A percentile compares a stretch with the other conserved stretches of the same genome.
Conservation (phyloP, 2,888 invertebrate species). For the Periphyllus acericola region DNA sequence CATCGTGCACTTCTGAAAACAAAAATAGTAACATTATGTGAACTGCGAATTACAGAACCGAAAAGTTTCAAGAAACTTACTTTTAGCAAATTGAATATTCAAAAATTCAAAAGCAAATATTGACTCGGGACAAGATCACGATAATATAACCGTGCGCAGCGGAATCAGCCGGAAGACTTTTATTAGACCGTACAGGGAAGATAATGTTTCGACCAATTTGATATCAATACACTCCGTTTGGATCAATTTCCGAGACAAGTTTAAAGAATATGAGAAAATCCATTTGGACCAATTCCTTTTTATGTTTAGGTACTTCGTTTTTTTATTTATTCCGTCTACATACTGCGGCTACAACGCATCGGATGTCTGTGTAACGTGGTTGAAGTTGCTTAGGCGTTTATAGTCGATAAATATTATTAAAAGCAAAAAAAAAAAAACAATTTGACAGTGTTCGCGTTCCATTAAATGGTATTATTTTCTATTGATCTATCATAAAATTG, state of each 20-base stretch:
- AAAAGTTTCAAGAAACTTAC: constrained; percentile 5
- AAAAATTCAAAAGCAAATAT: constrained; percentile 2
- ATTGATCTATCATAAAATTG: no score
- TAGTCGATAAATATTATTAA: no score
- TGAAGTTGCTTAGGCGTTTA: no score
- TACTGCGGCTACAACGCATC: no score
- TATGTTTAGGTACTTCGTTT: no score
- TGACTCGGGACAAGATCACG: background rate
- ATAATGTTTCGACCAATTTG: background rate
- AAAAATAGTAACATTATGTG: background rate
- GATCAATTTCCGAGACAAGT: background rate
- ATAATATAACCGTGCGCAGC: background rate
- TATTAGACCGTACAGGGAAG: background rate
- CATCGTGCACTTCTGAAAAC: background rate
- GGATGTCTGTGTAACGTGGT: no score
- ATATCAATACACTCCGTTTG: background rate
- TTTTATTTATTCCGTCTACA: no score
- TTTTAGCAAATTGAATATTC: background rate
- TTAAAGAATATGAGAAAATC: no score
- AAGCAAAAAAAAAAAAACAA: no score
- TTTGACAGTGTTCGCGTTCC: no score
- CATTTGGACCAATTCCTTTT: no score
- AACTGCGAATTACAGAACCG: background rate
- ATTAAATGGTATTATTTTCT: no score
- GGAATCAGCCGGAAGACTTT: background rate